Conservation (phyloP, 2,888 invertebrate species). For the Epirrita christyi region DNA sequence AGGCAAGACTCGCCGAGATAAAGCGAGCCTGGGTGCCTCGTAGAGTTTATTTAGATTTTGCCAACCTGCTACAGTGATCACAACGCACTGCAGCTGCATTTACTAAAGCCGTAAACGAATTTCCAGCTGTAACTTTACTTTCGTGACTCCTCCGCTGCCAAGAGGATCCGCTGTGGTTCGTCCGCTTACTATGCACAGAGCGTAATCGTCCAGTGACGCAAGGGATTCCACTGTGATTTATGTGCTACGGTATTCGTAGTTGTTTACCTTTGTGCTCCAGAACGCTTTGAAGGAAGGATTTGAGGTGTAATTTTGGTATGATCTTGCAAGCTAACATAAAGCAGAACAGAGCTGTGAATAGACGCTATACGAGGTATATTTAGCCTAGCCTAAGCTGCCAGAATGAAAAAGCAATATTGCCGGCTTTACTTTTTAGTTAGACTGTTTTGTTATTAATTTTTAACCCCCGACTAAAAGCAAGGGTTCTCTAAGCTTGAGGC, state of each 20-base stretch:
- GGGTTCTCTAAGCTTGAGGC: no score
- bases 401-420: constrained; percentile 4
- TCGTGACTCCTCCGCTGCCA: not conserved
- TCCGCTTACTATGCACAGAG: constrained; percentile 15
- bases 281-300: constrained; percentile 31
- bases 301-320: constrained; percentile 27
- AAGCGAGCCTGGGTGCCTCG: not conserved
- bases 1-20: not conserved
- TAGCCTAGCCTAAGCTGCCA: constrained; percentile 1
- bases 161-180: not conserved
- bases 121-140: not conserved
- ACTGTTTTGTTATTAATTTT: no score
- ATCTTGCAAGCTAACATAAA: constrained; percentile 15
- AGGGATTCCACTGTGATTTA: constrained; percentile 37
- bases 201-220: constrained; percentile 31
- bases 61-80: not conserved
- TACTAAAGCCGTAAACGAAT: no score
- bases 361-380: constrained; percentile 1
- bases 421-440: not conserved
- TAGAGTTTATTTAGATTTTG: no score
- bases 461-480: no score
- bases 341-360: constrained; percentile 10
- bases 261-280: constrained; percentile 39
- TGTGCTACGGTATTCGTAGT: constrained; percentile 24
- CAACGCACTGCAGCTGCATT: not conserved